Conservation (phyloP, 2,888 invertebrate species). For the Taenaris catops region DNA sequence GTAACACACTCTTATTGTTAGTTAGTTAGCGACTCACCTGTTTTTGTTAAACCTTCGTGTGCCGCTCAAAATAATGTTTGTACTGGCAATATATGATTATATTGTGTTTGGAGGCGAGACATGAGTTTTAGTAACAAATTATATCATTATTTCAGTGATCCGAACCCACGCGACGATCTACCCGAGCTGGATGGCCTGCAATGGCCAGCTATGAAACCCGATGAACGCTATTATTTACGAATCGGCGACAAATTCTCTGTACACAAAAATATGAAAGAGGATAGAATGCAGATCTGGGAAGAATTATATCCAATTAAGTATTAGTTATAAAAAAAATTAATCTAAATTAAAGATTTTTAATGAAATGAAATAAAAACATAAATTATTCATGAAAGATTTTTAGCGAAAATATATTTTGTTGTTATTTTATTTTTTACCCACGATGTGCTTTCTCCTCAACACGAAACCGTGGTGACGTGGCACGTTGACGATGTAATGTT, state of each 20-base stretch:
- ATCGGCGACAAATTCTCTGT: slow-evolving; percentile 33
- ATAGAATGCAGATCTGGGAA: slow-evolving; percentile 44
- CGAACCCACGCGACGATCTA: slow-evolving; percentile 29
- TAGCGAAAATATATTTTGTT: too few relatives aligned
- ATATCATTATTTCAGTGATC: slow-evolving; percentile 32
- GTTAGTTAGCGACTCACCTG: too few relatives aligned
- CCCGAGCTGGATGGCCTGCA: slow-evolving; percentile 29
- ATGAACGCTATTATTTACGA: slow-evolving; percentile 35
- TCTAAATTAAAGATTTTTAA: neutral
- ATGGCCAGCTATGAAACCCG: slow-evolving; percentile 44
- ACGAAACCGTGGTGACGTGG: too few relatives aligned
- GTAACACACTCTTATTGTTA: too few relatives aligned
- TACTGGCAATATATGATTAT: neutral
- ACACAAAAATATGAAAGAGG: slow-evolving; percentile 37
- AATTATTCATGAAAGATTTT: too few relatives aligned
- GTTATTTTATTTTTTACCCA: too few relatives aligned
- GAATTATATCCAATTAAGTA: slow-evolving; percentile 41
- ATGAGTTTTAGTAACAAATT: neutral
- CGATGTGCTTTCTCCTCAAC: too few relatives aligned
- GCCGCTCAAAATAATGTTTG: too few relatives aligned
- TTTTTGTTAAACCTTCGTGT: too few relatives aligned
- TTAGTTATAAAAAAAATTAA: neutral
- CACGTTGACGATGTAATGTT: too few relatives aligned
- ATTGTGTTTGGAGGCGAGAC: neutral
- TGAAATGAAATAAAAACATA: neutral